Conservation (phyloP, 2,797 vertebrate species). For the Pantherophis vulpinus region DNA sequence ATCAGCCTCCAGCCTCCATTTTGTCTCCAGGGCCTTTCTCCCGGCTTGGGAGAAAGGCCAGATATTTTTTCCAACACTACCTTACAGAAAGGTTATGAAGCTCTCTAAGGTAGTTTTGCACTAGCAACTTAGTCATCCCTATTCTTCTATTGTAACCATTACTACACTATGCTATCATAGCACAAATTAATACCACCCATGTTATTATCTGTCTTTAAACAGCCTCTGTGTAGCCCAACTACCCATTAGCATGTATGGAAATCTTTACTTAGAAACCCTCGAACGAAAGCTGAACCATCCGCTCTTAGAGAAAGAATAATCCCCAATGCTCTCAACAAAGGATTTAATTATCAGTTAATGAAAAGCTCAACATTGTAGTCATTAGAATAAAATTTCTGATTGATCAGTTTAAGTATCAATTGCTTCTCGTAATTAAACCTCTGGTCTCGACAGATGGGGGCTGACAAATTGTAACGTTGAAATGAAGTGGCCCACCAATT, state of each 20-base stretch:
- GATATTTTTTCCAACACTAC: too few relatives aligned
- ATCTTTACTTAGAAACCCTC: not conserved
- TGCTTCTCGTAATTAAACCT: slow-evolving; percentile 26
- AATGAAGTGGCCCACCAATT: rapidly evolving
- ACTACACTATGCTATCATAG: not conserved
- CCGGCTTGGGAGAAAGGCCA: too few relatives aligned
- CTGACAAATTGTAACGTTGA: not conserved
- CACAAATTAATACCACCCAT: not conserved
- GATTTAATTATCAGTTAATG: not conserved
- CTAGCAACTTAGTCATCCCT: not conserved
- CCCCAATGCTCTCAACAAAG: not conserved
- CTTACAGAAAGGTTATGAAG: not conserved
- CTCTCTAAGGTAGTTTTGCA: not conserved
- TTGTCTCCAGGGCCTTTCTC: too few relatives aligned
- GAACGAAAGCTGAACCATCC: rapidly evolving
- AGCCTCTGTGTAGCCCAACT: not conserved
- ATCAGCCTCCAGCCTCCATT: too few relatives aligned
- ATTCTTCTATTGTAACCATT: not conserved
- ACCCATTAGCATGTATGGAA: not conserved
- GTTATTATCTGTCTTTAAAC: not conserved
- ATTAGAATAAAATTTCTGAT: slow-evolving; percentile 4
- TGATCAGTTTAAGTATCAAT: not conserved
- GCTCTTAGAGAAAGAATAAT: not conserved
- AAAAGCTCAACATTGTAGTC: slow-evolving; percentile 2
- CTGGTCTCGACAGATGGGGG: not conserved